Base-by-base conservation (phyloP, 2,888 invertebrate genomes). In the Ryuthela nishihirai region DNA sequence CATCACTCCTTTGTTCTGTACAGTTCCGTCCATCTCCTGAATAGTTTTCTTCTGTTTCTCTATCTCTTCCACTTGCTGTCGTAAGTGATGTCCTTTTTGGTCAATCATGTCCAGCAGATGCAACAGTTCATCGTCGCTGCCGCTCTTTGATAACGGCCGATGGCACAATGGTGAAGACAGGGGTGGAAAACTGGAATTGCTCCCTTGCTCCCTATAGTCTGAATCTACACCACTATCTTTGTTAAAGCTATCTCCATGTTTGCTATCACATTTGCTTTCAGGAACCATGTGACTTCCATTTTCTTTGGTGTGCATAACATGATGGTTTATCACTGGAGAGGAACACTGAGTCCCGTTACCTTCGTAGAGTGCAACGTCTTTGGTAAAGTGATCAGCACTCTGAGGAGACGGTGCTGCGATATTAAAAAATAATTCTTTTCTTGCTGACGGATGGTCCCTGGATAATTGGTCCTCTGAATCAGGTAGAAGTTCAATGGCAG, bases 171-270 rank as follows among this genome's bases (percentile, higher is more conserved):
- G 42, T 5, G 25, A 24, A 15, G 34, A 23, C 7, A 26, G 25
- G 18, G 55, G 34, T 1, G 38, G n/a, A n/a, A 15, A 34, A 34
- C 35, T 36, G 15, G 10, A 17, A 36, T 17, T 24, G 1, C 9
- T 9, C 6, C 62, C 55, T n/a, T 45, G 45, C 6, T 58, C 54
- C n/a, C 25, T 24, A 36, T 26, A 46, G 17, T 58, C 54, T 4
- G 55, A 52, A 15, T 43, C 56, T 2, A 62, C 47, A 9, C 62
- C 62, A 43, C 62, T 62, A 25, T 62, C 62, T 47, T 62, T 56
- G 32, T 62, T 62, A 17, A 59, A 21, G 32, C 59, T 59, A 29
- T 59, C 59, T n/a, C 59, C 50, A 20, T 59, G 52, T 4, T 43
- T 43, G 9, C 35, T 20, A 12, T 59, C 53, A 1, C 20, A n/a